A percentile compares a stretch with the other conserved stretches of the same genome.
Evolutionary conservation across 35 echinoderm and acorn worm genomes (phyloP).

Genomic region (Amphiura filiformis): DNA sequence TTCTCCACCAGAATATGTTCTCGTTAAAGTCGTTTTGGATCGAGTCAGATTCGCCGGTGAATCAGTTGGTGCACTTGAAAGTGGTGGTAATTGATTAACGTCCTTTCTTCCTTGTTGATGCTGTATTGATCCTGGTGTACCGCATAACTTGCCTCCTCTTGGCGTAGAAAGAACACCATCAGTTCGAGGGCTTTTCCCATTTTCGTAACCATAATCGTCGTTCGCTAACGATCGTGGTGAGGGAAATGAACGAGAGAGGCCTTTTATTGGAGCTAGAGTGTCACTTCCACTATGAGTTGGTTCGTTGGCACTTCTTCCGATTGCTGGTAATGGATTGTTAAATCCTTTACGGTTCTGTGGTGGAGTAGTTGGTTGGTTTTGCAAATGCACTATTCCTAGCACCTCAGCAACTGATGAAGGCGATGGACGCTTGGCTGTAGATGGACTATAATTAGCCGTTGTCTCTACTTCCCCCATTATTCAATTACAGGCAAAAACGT

Average conservation of each 20-base stretch:
- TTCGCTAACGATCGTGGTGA: not conserved
- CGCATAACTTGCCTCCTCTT: not conserved
- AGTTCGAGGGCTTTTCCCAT: not conserved
- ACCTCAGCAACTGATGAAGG: constrained; percentile 30
- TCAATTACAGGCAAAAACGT: not conserved
- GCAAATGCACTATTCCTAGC: constrained; percentile 37
- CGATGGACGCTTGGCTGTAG: constrained; percentile 35
- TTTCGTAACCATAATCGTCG: not conserved
- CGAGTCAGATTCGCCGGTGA: not conserved
- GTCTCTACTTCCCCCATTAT: constrained; percentile 42
- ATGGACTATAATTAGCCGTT: not conserved
- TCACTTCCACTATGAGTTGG: not conserved
- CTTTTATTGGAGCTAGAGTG: not conserved
- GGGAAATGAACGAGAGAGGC: not conserved
- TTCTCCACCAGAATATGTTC: not conserved
- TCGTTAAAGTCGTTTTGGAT: not conserved
- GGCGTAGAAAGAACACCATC: not conserved
- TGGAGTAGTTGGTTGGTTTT: constrained; percentile 16
- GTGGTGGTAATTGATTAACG: not conserved
- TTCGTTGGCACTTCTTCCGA: constrained; percentile 2
- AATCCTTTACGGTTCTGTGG: not conserved
- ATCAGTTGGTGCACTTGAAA: not conserved
- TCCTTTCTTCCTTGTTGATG: not conserved
- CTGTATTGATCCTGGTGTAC: not conserved
- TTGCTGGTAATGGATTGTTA: constrained; percentile 26